These are phyloP conservation scores for Rattus rattus DNA, from an alignment of 2,113 vertebrate species.

Conservation along the genomic window DNA sequence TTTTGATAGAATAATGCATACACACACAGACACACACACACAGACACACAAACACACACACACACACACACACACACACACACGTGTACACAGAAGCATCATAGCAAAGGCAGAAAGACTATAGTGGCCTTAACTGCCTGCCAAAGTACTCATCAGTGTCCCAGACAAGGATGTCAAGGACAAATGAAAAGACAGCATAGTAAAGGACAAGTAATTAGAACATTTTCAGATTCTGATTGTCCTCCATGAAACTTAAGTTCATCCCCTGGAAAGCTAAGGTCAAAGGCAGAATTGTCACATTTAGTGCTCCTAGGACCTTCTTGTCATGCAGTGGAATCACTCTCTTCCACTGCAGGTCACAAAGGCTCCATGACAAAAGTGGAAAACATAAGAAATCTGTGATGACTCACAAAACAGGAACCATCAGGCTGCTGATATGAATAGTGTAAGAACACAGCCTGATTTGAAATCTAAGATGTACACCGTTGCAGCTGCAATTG, in stretches of 20 bases:
- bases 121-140: not conserved
- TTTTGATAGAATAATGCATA: not conserved
- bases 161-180: not conserved
- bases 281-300: not conserved
- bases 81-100: not conserved
- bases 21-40: not conserved
- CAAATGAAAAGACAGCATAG: not conserved
- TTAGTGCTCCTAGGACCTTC: not conserved
- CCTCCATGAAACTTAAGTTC: not conserved
- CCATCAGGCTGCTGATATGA: conserved; percentile 60
- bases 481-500: conserved; percentile 1
- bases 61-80: not conserved
- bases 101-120: not conserved
- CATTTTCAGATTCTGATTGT: not conserved
- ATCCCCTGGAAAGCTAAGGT: not conserved
- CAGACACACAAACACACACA: not conserved
- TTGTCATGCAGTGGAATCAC: not conserved
- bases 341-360: not conserved
- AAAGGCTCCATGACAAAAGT: conserved; percentile 42
- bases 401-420: conserved; percentile 35
- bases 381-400: conserved; percentile 46
- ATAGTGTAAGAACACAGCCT: conserved; percentile 68
- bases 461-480: conserved; percentile 58
- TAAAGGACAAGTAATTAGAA: not conserved
- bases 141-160: not conserved